Percentiles rank a stretch among this genome's conserved stretches.
Conservation (phyloP, 2,888 invertebrate species). For the Cephus pulcher region DNA sequence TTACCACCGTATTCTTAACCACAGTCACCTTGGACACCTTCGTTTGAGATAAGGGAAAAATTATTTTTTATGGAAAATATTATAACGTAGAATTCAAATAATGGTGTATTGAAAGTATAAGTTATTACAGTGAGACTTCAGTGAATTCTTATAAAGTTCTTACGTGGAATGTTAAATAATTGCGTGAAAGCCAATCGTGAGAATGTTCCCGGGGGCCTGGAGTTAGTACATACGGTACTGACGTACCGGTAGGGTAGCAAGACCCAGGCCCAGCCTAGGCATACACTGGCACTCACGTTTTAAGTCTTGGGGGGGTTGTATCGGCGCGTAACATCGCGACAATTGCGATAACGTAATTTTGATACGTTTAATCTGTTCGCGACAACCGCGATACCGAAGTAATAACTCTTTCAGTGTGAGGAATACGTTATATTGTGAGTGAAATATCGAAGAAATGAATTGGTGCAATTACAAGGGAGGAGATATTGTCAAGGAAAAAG, state of each 20-base stretch:
- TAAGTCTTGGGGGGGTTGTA: slow-evolving; percentile 47
- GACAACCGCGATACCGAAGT: background rate
- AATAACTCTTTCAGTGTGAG: background rate
- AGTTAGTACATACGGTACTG: slow-evolving; percentile 33
- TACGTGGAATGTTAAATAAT: background rate
- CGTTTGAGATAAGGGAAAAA: background rate
- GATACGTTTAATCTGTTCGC: background rate
- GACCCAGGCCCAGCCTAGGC: slow-evolving; percentile 34
- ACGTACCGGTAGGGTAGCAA: slow-evolving; percentile 33
- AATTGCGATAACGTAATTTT: background rate
- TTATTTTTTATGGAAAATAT: background rate
- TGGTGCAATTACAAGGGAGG: background rate
- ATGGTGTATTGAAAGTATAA: background rate
- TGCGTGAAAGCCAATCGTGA: background rate
- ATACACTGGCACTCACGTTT: slow-evolving; percentile 48
- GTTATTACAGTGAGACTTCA: background rate
- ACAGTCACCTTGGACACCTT: background rate
- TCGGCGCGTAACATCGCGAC: slow-evolving; percentile 9
- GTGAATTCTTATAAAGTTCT: background rate
- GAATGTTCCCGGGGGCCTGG: slow-evolving; percentile 18
- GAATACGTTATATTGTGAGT: background rate
- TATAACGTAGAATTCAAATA: background rate
- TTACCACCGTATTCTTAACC: background rate
- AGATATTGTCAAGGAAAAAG: background rate
- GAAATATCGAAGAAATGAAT: background rate